Evolutionary conservation across 2,113 vertebrate genomes (phyloP).

Genomic region (Chauna torquata): DNA sequence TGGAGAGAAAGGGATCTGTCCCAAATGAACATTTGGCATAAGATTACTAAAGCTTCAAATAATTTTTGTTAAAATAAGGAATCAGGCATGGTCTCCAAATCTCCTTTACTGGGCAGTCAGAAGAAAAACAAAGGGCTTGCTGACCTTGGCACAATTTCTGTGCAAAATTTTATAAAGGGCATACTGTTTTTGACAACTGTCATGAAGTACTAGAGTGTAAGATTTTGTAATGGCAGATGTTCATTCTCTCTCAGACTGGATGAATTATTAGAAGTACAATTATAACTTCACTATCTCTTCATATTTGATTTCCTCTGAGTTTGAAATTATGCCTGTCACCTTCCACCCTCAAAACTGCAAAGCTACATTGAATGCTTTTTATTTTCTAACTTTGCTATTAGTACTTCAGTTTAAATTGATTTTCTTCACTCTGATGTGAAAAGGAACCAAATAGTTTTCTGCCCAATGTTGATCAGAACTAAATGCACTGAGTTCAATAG

Average conservation of each 20-base stretch:
- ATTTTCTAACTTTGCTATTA: background rate
- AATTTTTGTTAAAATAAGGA: slow-evolving; percentile 38
- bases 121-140: slow-evolving; percentile 21
- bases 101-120: slow-evolving; percentile 11
- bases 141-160: slow-evolving; percentile 34
- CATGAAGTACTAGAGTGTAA: background rate
- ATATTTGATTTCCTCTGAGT: background rate
- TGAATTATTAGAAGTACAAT: background rate
- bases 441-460: background rate
- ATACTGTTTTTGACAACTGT: background rate
- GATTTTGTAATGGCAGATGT: background rate
- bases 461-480: background rate
- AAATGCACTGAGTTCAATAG: background rate
- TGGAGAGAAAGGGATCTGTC: slow-evolving; percentile 1
- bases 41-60: slow-evolving; percentile 12
- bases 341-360: background rate
- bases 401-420: background rate
- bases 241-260: background rate
- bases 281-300: background rate
- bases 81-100: background rate
- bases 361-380: background rate
- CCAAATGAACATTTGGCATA: slow-evolving; percentile 27
- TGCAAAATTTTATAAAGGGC: background rate
- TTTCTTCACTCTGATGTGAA: background rate
- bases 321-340: background rate